Percentiles rank a stretch among this genome's conserved stretches.
phyloP scores from a whole-genome alignment of 2,113 vertebrate species.

The Rhinopithecus roxellana region DNA sequence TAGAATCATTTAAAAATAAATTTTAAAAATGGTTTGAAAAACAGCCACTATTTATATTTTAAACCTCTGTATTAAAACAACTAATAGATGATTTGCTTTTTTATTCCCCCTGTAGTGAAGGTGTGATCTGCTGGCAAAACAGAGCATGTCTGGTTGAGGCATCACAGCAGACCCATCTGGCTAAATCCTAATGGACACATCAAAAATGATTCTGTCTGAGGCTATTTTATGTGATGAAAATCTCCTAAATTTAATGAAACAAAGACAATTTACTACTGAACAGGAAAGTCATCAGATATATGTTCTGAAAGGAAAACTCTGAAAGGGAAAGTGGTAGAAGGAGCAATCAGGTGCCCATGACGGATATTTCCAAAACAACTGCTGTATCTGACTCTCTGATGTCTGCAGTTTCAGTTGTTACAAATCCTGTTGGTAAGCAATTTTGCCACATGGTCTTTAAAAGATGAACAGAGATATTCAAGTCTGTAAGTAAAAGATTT shows the following conservation, averaged over 20 bases:
- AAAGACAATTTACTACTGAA: constrained; percentile 1
- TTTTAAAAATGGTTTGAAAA: not conserved
- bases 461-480: not conserved
- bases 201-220: not conserved
- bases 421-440: not conserved
- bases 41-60: not conserved
- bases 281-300: not conserved
- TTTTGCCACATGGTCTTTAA: not conserved
- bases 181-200: constrained; percentile 15
- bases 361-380: not conserved
- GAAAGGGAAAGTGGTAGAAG: not conserved
- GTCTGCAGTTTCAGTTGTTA: not conserved
- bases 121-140: not conserved
- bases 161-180: not conserved
- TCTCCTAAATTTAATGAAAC: not conserved
- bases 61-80: not conserved
- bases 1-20: not conserved
- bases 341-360: not conserved
- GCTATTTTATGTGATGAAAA: not conserved
- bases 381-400: not conserved
- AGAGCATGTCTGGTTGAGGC: too few relatives aligned
- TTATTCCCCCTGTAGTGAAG: not conserved
- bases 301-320: not conserved
- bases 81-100: not conserved
- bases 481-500: not conserved